Conservation (phyloP, 1,140 invertebrate species). For the Drosophila azteca region DNA sequence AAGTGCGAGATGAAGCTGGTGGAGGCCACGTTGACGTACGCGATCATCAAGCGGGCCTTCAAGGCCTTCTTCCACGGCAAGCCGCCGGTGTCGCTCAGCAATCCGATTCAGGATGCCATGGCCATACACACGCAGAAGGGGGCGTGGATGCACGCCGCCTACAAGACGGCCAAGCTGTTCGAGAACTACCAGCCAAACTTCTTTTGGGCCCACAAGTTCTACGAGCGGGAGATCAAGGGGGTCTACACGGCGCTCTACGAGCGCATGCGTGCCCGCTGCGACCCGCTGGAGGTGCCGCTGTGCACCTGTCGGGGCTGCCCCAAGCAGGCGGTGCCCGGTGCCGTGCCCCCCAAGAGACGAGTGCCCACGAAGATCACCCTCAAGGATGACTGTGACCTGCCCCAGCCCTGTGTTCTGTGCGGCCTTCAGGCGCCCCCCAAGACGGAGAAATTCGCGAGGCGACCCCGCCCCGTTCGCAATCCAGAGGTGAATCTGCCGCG, state of each 20-base stretch:
- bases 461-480: too few species aligned
- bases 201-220: slow-evolving; percentile 71
- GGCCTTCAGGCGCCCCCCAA: slow-evolving; percentile 57
- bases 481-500: slow-evolving; percentile 30
- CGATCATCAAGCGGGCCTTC: slow-evolving; percentile 68
- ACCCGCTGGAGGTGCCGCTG: slow-evolving; percentile 28
- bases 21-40: slow-evolving; percentile 66
- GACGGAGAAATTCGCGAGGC: slow-evolving; percentile 9
- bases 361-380: too few species aligned
- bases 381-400: slow-evolving; percentile 25
- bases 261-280: slow-evolving; percentile 54
- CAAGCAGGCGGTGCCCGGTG: too few species aligned
- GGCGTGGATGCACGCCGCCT: slow-evolving; percentile 67
- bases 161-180: slow-evolving; percentile 59
- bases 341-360: too few species aligned
- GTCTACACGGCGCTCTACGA: slow-evolving; percentile 52
- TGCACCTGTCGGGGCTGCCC: too few species aligned
- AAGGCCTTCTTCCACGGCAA: slow-evolving; percentile 73
- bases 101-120: slow-evolving; percentile 62
- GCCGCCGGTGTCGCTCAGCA: slow-evolving; percentile 51
- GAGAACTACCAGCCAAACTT: slow-evolving; percentile 65
- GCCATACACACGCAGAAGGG: slow-evolving; percentile 42
- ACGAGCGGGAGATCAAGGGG: slow-evolving; percentile 61
- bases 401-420: slow-evolving; percentile 55
- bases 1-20: slow-evolving; percentile 68